A percentile compares a stretch with the other conserved stretches of the same genome.
phyloP scores from a whole-genome alignment of 1,140 invertebrate genomes.

The Drosophila nannoptera region DNA sequence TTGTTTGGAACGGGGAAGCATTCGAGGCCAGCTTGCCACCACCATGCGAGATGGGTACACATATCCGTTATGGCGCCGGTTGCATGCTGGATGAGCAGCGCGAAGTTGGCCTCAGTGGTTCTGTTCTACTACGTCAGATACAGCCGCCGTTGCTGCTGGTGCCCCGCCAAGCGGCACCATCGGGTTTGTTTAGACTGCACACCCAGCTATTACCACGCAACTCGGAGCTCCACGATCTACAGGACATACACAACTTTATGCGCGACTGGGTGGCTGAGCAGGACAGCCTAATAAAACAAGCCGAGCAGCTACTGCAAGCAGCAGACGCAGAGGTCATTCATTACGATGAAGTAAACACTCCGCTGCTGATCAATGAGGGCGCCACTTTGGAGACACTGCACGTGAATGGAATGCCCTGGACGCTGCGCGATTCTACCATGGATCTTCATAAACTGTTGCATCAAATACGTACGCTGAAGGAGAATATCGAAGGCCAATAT shows the following conservation, averaged over 20 bases:
- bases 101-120: constrained; percentile 64
- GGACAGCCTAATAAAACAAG: constrained; percentile 40
- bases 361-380: constrained; percentile 44
- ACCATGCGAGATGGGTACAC: constrained; percentile 72
- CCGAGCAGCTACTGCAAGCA: constrained; percentile 17
- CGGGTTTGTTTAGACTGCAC: constrained; percentile 66
- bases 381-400: constrained; percentile 45
- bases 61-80: constrained; percentile 58
- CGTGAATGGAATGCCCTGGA: constrained; percentile 60
- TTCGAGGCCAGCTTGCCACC: constrained; percentile 80
- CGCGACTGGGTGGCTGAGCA: constrained; percentile 61
- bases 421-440: constrained; percentile 36
- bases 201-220: constrained; percentile 61
- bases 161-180: constrained; percentile 57
- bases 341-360: constrained; percentile 42
- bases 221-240: constrained; percentile 68
- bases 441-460: constrained; percentile 51
- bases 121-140: constrained; percentile 57
- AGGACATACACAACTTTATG: constrained; percentile 71
- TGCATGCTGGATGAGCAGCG: constrained; percentile 78
- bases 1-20: constrained; percentile 80
- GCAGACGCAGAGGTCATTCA: neutral
- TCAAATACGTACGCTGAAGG: constrained; percentile 45
- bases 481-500: constrained; percentile 4
- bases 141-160: constrained; percentile 75